A percentile compares a stretch with the other conserved stretches of the same genome.
Evolutionary conservation across 2,888 invertebrate genomes (phyloP).

Genomic region (Nasonovia ribisnigri): DNA sequence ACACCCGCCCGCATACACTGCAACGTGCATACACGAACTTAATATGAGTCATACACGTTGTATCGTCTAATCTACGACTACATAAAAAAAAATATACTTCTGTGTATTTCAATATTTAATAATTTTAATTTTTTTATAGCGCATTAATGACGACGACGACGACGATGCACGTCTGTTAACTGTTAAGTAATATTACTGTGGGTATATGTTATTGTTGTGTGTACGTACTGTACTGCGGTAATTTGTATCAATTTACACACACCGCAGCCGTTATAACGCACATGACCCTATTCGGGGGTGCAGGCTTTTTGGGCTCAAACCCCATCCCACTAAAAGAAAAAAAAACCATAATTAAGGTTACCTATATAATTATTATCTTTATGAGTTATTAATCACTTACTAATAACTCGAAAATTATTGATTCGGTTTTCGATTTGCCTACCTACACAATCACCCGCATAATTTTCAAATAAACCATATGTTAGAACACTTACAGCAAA

Average conservation of each 20-base stretch:
- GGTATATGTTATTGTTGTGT: neutral
- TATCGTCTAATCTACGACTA: neutral
- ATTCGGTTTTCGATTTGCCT: neutral
- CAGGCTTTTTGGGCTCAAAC: neutral
- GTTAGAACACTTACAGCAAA: neutral
- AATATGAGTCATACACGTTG: neutral
- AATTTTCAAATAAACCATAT: neutral
- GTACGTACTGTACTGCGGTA: neutral
- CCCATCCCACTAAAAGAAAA: neutral
- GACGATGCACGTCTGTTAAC: too few relatives aligned
- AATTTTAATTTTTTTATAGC: neutral
- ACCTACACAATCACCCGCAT: too few relatives aligned
- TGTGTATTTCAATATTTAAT: neutral
- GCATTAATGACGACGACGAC: neutral
- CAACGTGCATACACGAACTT: neutral
- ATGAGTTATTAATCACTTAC: too few relatives aligned
- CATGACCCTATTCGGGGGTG: neutral
- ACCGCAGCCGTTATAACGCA: neutral
- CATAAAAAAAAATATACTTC: neutral
- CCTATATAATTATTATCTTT: too few relatives aligned
- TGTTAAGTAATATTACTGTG: neutral
- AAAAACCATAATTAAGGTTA: neutral
- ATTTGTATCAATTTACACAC: neutral
- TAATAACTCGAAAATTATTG: neutral
- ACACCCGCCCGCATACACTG: constrained; percentile 15